These are phyloP conservation scores for Acestrorhynchus altus DNA, from an alignment of 2,797 vertebrate species.

Conservation along the genomic window DNA sequence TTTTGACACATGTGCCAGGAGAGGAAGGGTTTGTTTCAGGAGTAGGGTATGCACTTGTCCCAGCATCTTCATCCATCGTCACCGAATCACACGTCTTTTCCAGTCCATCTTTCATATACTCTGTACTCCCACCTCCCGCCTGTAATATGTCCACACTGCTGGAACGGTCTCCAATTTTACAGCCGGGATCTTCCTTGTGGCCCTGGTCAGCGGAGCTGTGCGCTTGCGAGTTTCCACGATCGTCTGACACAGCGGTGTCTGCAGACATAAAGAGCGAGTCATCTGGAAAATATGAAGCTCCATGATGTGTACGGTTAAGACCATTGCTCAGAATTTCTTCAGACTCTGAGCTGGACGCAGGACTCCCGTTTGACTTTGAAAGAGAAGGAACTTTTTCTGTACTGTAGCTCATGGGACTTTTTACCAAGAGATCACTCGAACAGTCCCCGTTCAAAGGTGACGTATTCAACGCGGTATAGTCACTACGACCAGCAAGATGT, in stretches of 20 bases:
- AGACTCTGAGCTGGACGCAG: constrained; percentile 90
- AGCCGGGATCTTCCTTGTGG: constrained; percentile 79
- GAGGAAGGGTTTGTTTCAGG: constrained; percentile 66
- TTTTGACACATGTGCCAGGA: constrained; percentile 79
- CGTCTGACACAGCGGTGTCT: constrained; percentile 78
- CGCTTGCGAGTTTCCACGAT: constrained; percentile 69
- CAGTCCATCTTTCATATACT: constrained; percentile 67
- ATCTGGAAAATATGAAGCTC: constrained; percentile 81
- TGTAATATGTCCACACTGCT: constrained; percentile 59
- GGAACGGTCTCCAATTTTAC: constrained; percentile 68
- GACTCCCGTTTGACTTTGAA: constrained; percentile 89
- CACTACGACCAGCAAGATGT: constrained; percentile 68
- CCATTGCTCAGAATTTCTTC: constrained; percentile 80
- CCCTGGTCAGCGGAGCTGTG: constrained; percentile 86
- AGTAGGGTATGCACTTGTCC: constrained; percentile 70
- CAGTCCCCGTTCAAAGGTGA: constrained; percentile 87
- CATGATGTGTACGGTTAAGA: constrained; percentile 76
- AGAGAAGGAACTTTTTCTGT: constrained; percentile 82
- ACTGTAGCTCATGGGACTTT: constrained; percentile 78
- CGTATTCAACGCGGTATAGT: constrained; percentile 84
- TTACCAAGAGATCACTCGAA: constrained; percentile 78
- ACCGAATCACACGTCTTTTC: constrained; percentile 69
- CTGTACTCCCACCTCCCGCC: constrained; percentile 64
- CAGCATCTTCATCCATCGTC: constrained; percentile 69
- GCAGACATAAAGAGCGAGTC: constrained; percentile 74